Conservation (phyloP, 2,888 invertebrate genomes). For the Tenthredo distinguenda region DNA sequence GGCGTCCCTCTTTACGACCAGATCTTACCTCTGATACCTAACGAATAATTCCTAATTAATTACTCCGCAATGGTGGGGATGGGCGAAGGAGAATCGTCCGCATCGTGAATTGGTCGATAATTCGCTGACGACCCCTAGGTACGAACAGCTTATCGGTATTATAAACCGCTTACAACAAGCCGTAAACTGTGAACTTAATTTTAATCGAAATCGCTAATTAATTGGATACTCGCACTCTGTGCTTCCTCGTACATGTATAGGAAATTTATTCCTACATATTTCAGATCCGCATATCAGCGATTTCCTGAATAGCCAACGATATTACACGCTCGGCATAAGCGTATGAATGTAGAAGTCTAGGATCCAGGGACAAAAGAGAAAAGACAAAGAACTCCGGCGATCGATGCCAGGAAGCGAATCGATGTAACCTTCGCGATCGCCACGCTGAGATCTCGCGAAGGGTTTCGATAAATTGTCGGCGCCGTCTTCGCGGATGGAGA, state of each 20-base stretch:
- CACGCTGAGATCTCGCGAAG: constrained; percentile 10
- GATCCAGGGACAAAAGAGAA: constrained; percentile 25
- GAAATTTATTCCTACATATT: neutral
- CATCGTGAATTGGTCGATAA: neutral
- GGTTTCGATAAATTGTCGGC: constrained; percentile 34
- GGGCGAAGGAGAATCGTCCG: neutral
- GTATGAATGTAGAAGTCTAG: neutral
- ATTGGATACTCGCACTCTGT: neutral
- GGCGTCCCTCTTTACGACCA: constrained; percentile 57
- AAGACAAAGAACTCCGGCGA: constrained; percentile 20
- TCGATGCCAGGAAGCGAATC: constrained; percentile 41
- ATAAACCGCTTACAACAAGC: neutral
- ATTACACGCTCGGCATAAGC: neutral
- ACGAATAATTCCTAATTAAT: constrained; percentile 74
- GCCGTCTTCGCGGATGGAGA: neutral
- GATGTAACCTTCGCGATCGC: constrained; percentile 42
- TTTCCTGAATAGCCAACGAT: neutral
- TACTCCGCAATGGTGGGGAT: constrained; percentile 56
- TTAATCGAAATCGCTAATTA: neutral
- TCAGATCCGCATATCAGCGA: neutral
- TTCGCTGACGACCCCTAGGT: constrained; percentile 14
- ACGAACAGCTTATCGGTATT: neutral
- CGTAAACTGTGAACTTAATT: neutral
- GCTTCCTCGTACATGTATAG: neutral
- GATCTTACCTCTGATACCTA: constrained; percentile 62